Percentiles rank a stretch among this genome's conserved stretches.
Conservation (phyloP, 2,113 vertebrate genomes). For the Mandrillus leucophaeus region DNA sequence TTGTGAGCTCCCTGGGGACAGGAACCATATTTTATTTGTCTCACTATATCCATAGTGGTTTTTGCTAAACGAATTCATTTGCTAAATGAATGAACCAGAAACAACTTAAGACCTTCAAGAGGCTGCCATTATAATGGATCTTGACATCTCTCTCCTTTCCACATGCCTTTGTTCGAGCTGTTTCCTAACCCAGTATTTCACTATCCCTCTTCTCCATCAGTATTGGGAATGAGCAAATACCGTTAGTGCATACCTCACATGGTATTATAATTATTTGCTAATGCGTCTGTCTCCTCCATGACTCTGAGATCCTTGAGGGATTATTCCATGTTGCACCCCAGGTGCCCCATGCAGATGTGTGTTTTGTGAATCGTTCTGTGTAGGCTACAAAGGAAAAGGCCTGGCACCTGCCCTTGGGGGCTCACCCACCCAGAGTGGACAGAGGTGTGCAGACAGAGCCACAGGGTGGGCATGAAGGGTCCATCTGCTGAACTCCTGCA, state of each 20-base stretch:
- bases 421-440: not conserved
- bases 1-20: constrained; percentile 19
- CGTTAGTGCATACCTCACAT: accelerated
- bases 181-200: not conserved
- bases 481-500: not conserved
- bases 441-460: not conserved
- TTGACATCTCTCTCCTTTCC: not conserved
- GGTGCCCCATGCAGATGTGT: not conserved
- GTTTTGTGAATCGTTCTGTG: not conserved
- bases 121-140: not conserved
- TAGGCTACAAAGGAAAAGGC: not conserved
- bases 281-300: not conserved
- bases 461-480: accelerated
- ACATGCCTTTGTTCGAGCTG: not conserved
- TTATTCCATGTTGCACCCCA: not conserved
- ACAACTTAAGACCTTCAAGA: not conserved
- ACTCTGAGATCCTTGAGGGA: not conserved
- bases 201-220: not conserved
- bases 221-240: not conserved
- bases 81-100: constrained; percentile 25
- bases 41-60: not conserved
- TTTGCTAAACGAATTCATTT: constrained; percentile 41
- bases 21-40: not conserved
- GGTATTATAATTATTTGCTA: not conserved
- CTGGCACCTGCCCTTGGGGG: not conserved